Percentiles rank a stretch among this genome's conserved stretches.
These are phyloP conservation scores for Pteronura brasiliensis DNA, from an alignment of 2,113 vertebrate genomes.

Conservation along the genomic window DNA sequence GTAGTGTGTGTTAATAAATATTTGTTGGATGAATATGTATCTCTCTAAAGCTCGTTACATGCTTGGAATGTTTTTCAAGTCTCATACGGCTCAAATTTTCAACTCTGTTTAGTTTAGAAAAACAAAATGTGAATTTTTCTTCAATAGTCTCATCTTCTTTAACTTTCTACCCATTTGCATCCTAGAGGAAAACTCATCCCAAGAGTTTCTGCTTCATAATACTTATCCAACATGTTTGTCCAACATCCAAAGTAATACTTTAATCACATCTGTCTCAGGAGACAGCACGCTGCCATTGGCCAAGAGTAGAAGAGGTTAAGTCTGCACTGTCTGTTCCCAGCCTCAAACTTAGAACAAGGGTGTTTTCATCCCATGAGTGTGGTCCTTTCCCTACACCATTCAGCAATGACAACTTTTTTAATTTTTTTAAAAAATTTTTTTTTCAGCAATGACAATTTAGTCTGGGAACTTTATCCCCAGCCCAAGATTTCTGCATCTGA, in stretches of 20 bases:
- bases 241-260: neutral
- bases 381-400: neutral
- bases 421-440: too few relatives aligned
- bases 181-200: neutral
- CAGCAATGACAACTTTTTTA: neutral
- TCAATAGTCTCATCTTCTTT: neutral
- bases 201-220: neutral
- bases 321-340: neutral
- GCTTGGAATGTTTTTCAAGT: neutral
- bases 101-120: neutral
- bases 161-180: neutral
- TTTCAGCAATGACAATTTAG: neutral
- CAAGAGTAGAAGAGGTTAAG: neutral
- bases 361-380: neutral
- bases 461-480: neutral
- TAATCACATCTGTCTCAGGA: neutral
- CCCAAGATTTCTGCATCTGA: neutral
- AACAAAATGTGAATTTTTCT: constrained; percentile 28
- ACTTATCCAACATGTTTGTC: neutral
- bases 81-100: neutral
- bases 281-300: neutral
- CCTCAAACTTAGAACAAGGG: neutral
- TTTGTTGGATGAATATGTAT: neutral
- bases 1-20: neutral
- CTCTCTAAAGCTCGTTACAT: neutral